Base-by-base conservation (phyloP, 2,113 vertebrate genomes). In the Hoplias malabaricus region DNA sequence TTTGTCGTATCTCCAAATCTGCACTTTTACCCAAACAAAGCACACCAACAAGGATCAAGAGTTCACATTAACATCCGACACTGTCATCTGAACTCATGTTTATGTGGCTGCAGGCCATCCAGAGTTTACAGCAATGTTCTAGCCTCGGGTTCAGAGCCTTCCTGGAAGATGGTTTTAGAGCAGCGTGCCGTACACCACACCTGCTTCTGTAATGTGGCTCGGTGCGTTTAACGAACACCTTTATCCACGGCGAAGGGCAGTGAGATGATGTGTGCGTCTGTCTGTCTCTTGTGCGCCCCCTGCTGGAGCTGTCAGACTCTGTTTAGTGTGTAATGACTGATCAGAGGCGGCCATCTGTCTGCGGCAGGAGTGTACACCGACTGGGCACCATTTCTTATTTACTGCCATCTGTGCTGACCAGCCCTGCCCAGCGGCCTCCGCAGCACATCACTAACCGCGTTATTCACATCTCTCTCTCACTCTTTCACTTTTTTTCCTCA, bases 301-400 rank as follows among this genome's bases (percentile, higher is more conserved):
- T 89, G 80, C 87, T 84, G 89, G 33, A 23, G 2, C 6, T 19
- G 23, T 53, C 19, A 61, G 14, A 63, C 2, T 77, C 72, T 82
- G 83, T 80, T 81, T 65, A 0, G 12, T 40, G 54, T 71, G 80
- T 73, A 65, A 31, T 74, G 69, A 56, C 42, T 21, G 69, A 77
- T 75, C 73, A 72, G 71, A 74, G 83, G 6, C 19, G 46, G 73
- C 86, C 88, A 89, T 90, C 88, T 91, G 90, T 85, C 80, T 53
- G 79, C 82, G 65, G 68, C 68, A 78, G 67, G 79, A 75, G 79
- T 78, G 65, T 23, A 74, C 71, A 79, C 85, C 82, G 56, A 68
- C 73, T 38, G 69, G 68, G 67, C 78, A 63, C 86, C 85, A 86
- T 86, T 73, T 80, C 82, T 89, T 87, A 85, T 80, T 87, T 78